phyloP scores from a whole-genome alignment of 2,113 vertebrate genomes.

The Larimichthys polyactis region DNA sequence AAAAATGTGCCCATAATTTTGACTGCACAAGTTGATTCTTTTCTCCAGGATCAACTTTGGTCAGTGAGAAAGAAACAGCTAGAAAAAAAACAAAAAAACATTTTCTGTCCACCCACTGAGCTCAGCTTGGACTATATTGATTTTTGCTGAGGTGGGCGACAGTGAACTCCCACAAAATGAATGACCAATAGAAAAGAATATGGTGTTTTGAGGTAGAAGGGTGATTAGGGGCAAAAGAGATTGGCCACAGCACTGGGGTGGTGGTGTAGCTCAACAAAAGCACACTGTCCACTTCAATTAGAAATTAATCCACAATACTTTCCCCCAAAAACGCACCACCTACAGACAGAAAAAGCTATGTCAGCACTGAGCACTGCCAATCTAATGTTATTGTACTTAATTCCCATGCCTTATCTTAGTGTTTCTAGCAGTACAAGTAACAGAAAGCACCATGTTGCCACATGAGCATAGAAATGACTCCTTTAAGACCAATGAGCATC shows the following conservation, averaged over 20 bases:
- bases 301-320: constrained; percentile 65
- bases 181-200: constrained; percentile 64
- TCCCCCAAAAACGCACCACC: not conserved
- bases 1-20: constrained; percentile 9
- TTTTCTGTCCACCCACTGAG: constrained; percentile 64
- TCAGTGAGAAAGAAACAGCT: constrained; percentile 43
- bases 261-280: constrained; percentile 34
- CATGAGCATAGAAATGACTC: not conserved
- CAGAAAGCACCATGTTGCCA: constrained; percentile 11
- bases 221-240: constrained; percentile 60
- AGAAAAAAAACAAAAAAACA: constrained; percentile 25
- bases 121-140: constrained; percentile 70
- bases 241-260: constrained; percentile 30
- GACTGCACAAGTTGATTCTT: constrained; percentile 5
- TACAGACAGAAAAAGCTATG: constrained; percentile 20
- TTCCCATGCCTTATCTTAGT: constrained; percentile 30
- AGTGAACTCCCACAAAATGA: constrained; percentile 69
- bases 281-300: constrained; percentile 58
- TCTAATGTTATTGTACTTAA: constrained; percentile 19
- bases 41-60: constrained; percentile 10
- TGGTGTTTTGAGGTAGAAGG: constrained; percentile 48
- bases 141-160: constrained; percentile 63
- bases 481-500: not conserved
- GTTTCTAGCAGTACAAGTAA: not conserved
- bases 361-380: constrained; percentile 33